Percentiles rank a stretch among this genome's conserved stretches.
Evolutionary conservation across 2,888 invertebrate species (phyloP).

Genomic region (Nyleta sp.): DNA sequence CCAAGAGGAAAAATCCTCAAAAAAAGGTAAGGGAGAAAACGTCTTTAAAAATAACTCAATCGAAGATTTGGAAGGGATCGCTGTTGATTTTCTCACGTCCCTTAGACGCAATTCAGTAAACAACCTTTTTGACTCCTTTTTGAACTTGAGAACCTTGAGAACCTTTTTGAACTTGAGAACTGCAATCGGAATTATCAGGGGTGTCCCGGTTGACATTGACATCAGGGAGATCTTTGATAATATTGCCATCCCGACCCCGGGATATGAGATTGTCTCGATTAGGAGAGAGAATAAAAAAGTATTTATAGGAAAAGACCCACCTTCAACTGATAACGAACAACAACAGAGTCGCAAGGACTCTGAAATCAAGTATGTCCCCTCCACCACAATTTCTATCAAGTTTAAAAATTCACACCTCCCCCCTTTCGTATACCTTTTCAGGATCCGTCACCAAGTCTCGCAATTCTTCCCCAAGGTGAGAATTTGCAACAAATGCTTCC

Average conservation of each 20-base stretch:
- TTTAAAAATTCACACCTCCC: slow-evolving; percentile 2
- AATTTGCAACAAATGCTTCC: slow-evolving; percentile 5
- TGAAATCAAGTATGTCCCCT: neutral
- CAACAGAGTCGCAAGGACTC: too few relatives aligned
- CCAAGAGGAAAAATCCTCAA: too few relatives aligned
- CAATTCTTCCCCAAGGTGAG: neutral
- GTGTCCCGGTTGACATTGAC: neutral
- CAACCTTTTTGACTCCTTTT: too few relatives aligned
- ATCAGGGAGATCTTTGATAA: neutral
- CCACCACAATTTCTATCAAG: slow-evolving; percentile 9
- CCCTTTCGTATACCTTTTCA: neutral
- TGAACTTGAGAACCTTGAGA: too few relatives aligned
- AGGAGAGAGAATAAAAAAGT: neutral
- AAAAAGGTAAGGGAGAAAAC: too few relatives aligned
- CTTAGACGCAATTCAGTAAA: too few relatives aligned
- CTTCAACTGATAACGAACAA: neutral
- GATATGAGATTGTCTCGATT: neutral
- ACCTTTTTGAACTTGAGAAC: neutral
- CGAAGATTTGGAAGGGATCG: too few relatives aligned
- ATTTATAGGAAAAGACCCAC: too few relatives aligned
- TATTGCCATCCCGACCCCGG: neutral
- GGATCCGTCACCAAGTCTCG: neutral
- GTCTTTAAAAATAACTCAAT: too few relatives aligned
- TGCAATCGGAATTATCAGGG: neutral
- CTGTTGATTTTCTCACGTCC: too few relatives aligned